phyloP scores from a whole-genome alignment of 2,797 vertebrate genomes.

The Oreortyx pictus region DNA sequence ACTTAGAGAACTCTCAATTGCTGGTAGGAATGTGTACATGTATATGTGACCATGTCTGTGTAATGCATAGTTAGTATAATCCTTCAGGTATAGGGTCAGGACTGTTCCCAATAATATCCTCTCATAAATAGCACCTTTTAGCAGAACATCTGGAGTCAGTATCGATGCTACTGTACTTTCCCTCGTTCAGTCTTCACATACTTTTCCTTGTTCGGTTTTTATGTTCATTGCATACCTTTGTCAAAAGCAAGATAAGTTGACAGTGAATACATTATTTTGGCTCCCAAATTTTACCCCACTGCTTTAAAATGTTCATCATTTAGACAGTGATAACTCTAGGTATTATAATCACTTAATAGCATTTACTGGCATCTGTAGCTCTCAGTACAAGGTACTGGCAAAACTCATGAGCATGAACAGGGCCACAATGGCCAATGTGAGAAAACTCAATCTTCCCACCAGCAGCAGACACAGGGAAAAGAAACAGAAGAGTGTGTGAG shows the following conservation, averaged over 20 bases:
- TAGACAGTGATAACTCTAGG: background rate
- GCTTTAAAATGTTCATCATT: background rate
- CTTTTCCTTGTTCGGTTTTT: too few relatives aligned
- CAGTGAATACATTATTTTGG: background rate
- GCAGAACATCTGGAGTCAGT: slow-evolving; percentile 72
- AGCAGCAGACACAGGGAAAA: background rate
- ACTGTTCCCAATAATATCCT: slow-evolving; percentile 55
- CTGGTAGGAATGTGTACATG: background rate
- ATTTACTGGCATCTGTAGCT: background rate
- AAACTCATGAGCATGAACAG: background rate
- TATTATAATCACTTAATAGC: background rate
- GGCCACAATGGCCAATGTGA: background rate
- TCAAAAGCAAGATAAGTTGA: slow-evolving; percentile 25
- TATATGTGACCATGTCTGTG: background rate
- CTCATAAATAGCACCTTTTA: slow-evolving; percentile 68
- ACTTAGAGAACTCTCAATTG: slow-evolving; percentile 12
- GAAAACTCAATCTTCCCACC: background rate
- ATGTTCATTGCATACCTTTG: background rate
- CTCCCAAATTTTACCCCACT: background rate
- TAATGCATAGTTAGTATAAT: slow-evolving; percentile 4
- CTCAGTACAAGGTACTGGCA: background rate
- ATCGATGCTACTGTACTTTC: slow-evolving; percentile 59
- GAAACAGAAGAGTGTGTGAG: background rate
- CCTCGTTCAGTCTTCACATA: background rate
- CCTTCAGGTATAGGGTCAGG: slow-evolving; percentile 42